phyloP scores from a whole-genome alignment of 37 sponge, comb jelly and placozoan genomes.

The Aphrocallistes beatrix region DNA sequence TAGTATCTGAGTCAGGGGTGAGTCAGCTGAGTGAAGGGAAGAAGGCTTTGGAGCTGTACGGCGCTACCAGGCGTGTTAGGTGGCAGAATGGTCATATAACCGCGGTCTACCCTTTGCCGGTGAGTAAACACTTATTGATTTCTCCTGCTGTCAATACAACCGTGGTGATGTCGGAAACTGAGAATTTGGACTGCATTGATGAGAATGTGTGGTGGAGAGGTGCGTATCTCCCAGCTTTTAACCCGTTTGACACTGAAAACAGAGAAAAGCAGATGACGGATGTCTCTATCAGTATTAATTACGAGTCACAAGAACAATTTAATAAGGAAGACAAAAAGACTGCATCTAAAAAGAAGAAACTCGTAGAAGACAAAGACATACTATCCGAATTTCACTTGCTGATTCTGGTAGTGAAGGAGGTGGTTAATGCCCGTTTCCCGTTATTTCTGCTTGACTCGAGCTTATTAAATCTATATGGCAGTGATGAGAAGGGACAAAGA shows the following conservation, averaged over 20 bases:
- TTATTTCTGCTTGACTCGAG: not conserved
- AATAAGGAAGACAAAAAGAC: no score
- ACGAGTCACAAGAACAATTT: no score
- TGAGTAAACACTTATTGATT: not conserved
- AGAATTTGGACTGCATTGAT: not conserved
- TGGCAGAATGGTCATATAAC: not conserved
- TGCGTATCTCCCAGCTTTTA: not conserved
- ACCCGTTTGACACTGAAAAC: not conserved
- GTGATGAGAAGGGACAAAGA: not conserved
- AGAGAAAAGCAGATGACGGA: not conserved
- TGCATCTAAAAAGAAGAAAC: not conserved
- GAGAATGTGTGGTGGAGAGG: not conserved
- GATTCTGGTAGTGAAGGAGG: not conserved
- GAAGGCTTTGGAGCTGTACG: not conserved
- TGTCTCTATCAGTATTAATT: not conserved
- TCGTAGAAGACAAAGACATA: no score
- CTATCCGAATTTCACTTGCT: not conserved
- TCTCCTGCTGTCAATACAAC: not conserved
- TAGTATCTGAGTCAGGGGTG: not conserved
- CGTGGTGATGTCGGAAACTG: not conserved
- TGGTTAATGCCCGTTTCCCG: not conserved
- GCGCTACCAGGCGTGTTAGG: not conserved
- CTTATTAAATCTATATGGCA: not conserved
- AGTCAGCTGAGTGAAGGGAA: not conserved
- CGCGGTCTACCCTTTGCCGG: not conserved